Base-by-base conservation (phyloP, 2,113 vertebrate genomes). In the Bagarius yarrelli region DNA sequence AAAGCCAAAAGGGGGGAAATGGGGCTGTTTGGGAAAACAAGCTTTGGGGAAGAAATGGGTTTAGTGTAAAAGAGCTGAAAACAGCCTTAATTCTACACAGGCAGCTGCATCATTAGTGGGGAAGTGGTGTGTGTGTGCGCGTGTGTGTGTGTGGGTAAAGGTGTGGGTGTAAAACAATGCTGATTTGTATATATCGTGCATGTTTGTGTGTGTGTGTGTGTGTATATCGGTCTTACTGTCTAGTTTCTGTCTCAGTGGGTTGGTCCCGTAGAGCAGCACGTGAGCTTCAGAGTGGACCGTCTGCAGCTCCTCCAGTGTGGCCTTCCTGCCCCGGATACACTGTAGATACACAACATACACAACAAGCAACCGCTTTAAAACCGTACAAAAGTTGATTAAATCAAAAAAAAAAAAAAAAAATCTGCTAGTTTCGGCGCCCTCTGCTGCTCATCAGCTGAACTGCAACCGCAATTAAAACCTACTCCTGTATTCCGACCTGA, bases 281-380 rank as follows among this genome's bases (percentile, higher is more conserved):
- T 99, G 96, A 4, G 95, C 92, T 87, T 99, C 97, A 0, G 98
- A 97, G 91, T 99, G 98, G 75, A 99, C 96, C 0, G 92, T 96
- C 91, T 98, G 97, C 67, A 99, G 89, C 89, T 99, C 98, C 88
- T 99, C 98, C 85, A 97, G 89, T 0, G 97, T 97, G 56, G 98
- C 98, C 88, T 99, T 99, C 66, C 98, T 94, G 61, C 97, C 96
- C 0, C 96, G 95, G 87, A 99, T 95, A 82, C 96, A 96, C 97
- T 98, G 88, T 1, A 78, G 3, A 53, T 55, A 61, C 21, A 64
- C 1, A 61, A 44, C 9, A 23, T 44, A 30, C 12, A 69, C 30
- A 61, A 23, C 12, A 32, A 14, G 18, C 27, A 34, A 61, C 4
- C 21, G 15, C 52, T 73, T 55, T 6, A 73, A 73, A 12, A 3